These are phyloP conservation scores for Papilio polyxenes DNA, from an alignment of 1,140 invertebrate genomes.

Conservation along the genomic window DNA sequence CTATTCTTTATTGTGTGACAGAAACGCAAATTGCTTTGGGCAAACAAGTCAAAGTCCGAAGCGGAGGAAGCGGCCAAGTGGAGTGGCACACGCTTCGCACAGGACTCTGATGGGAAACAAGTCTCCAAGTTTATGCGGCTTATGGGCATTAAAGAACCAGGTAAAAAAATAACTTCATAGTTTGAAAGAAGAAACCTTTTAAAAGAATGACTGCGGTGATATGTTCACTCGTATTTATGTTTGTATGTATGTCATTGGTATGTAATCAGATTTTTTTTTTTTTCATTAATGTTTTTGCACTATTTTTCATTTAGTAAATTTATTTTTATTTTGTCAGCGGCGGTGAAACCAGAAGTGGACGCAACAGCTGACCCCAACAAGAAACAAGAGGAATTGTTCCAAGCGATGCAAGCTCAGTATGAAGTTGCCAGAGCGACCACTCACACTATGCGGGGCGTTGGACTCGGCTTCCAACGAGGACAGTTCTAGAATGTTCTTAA, in stretches of 20 bases:
- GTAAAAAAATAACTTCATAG: slow-evolving; percentile 45
- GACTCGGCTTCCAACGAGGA: slow-evolving; percentile 86
- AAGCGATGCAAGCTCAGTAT: slow-evolving; percentile 95
- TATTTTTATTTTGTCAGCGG: slow-evolving; percentile 46
- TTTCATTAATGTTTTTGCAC: no score
- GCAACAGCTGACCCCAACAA: slow-evolving; percentile 84
- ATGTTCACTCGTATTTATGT: no score
- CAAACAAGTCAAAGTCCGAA: slow-evolving; percentile 83
- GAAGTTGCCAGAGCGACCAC: slow-evolving; percentile 95
- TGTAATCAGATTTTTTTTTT: no score
- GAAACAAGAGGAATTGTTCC: slow-evolving; percentile 95
- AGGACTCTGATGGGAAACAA: slow-evolving; percentile 93
- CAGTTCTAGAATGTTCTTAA: slow-evolving; percentile 54
- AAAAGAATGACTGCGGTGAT: no score
- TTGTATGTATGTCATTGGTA: no score
- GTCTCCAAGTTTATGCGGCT: slow-evolving; percentile 97
- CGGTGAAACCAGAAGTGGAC: slow-evolving; percentile 60
- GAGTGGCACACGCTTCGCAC: slow-evolving; percentile 91
- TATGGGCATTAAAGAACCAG: slow-evolving; percentile 94
- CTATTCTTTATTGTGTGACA: slow-evolving; percentile 70
- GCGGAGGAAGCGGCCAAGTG: slow-evolving; percentile 83
- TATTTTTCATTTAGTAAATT: background rate
- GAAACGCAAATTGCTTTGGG: slow-evolving; percentile 94
- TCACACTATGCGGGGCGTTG: slow-evolving; percentile 95
- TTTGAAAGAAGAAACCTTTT: no score